Evolutionary conservation across 2,888 invertebrate genomes (phyloP).

Genomic region (Epistrophella euchroma): DNA sequence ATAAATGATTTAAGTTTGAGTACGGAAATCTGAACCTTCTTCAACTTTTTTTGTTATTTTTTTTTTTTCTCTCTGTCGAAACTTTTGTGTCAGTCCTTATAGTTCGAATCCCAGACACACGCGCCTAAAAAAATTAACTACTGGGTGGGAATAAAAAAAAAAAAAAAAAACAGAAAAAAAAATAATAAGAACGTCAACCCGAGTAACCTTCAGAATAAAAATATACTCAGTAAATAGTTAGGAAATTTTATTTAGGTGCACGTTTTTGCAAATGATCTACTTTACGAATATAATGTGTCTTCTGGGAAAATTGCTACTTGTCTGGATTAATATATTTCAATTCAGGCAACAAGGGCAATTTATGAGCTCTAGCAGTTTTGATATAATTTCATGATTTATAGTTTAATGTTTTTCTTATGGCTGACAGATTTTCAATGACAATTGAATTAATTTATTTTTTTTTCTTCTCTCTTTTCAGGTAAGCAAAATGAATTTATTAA

Average conservation of each 20-base stretch:
- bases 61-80: neutral
- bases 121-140: slow-evolving; percentile 36
- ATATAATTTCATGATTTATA: slow-evolving; percentile 1
- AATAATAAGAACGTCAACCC: slow-evolving; percentile 10
- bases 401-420: neutral
- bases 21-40: slow-evolving; percentile 11
- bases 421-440: slow-evolving; percentile 32
- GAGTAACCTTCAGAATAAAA: neutral
- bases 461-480: slow-evolving; percentile 51
- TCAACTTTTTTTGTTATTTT: neutral
- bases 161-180: neutral
- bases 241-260: slow-evolving; percentile 18
- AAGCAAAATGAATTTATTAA: slow-evolving; percentile 40
- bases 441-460: slow-evolving; percentile 38
- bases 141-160: slow-evolving; percentile 31
- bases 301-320: slow-evolving; percentile 4
- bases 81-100: slow-evolving; percentile 1
- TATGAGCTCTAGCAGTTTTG: neutral
- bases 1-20: neutral
- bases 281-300: neutral
- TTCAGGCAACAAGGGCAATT: neutral
- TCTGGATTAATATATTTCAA: slow-evolving; percentile 37
- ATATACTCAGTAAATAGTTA: neutral
- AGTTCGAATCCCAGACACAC: slow-evolving; percentile 37
- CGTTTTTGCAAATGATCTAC: slow-evolving; percentile 52